Evolutionary conservation across 2,797 vertebrate genomes (phyloP), one percentile per base, ranked within the genome.

Genomic region (Neosalanx taihuensis): DNA sequence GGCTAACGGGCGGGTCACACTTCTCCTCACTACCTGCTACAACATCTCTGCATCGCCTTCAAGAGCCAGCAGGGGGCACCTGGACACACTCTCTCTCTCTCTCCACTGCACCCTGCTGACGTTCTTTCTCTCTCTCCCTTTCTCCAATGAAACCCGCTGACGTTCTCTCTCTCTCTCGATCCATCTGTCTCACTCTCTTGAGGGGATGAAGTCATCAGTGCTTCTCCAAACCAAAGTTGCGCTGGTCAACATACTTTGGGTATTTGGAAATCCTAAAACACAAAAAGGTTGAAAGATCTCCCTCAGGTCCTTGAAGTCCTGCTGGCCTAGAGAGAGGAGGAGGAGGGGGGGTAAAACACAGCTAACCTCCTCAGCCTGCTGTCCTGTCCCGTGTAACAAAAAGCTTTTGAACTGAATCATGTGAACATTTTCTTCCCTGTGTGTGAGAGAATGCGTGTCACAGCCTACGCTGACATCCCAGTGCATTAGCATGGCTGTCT

Each of bases 1-100:
- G 84, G 94, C 95, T 99, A 98, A 94, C 90, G 84, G 77, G 79
- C 77, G 7, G 72, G 72, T 23, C 71, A 61, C 73, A 53, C 29
- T 4, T 72, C 80, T 80, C 30, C 49, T 79, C 64, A 69, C 72
- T 71, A 84, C 79, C 5, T 6, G 26, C 64, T 31, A 83, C 83
- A 81, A 80, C 7, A 46, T 12, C 41, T 46, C 41, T 46, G 41
- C 41, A 46, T 3, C 41, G 13, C 69, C 70, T 75, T 70, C 64
- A 68, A 46, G 4, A 58, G 65, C 68, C 41, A 5, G 72, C 70
- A 70, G 76, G 73, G 81, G 76, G 31, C 41, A 5, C 29, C 58
- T 81, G 78, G 72, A 64, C 70, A 49, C 2, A 77, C 67, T 78
- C 70, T 80, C 84, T 72, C 79, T 64, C 63, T 20, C 66, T 81